phyloP scores from a whole-genome alignment of 2,113 vertebrate species.

The Bubalus kerabau region DNA sequence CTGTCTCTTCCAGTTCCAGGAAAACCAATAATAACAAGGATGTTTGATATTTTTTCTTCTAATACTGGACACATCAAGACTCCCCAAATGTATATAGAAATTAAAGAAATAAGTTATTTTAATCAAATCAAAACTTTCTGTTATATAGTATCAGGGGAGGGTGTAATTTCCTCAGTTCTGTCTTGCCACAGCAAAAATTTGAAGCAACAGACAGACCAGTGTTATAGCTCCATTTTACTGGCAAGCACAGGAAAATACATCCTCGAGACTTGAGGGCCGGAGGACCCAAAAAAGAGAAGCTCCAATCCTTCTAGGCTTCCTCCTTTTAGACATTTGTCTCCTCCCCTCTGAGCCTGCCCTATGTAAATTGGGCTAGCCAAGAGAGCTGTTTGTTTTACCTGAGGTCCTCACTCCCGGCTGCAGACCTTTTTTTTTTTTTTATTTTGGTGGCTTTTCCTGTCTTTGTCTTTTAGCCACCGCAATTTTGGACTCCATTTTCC shows the following conservation, averaged over 20 bases:
- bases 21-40: background rate
- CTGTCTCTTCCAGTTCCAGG: background rate
- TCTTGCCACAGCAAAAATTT: background rate
- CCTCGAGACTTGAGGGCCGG: fast-evolving
- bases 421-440: background rate
- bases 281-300: background rate
- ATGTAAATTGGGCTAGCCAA: background rate
- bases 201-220: background rate
- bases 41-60: background rate
- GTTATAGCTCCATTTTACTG: background rate
- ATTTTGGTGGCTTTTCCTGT: background rate
- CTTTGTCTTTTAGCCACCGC: background rate
- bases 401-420: background rate
- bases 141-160: background rate
- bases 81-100: background rate
- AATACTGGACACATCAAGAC: background rate
- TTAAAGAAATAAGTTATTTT: background rate
- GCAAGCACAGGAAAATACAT: background rate
- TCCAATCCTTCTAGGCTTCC: background rate
- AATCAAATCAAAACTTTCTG: background rate
- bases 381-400: background rate
- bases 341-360: background rate
- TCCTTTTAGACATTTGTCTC: background rate
- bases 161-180: background rate
- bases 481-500: background rate